These are phyloP conservation scores for Panagrolaimus sp. DNA, from an alignment of 1,140 invertebrate species.

Conservation along the genomic window DNA sequence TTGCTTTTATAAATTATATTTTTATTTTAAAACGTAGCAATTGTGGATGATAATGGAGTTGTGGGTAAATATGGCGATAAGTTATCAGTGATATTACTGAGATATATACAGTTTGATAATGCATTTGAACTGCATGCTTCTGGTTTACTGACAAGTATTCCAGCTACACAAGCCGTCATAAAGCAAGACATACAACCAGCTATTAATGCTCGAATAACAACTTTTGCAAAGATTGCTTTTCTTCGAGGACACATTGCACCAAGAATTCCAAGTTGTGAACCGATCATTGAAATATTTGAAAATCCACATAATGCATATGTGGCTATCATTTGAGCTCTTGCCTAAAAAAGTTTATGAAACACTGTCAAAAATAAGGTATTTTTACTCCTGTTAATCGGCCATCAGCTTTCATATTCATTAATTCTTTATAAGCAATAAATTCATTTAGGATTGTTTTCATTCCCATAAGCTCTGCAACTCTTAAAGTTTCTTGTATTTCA, in stretches of 20 bases:
- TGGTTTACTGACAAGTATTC: slow-evolving; percentile 8
- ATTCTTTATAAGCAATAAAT: slow-evolving; percentile 76
- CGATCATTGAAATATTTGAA: slow-evolving; percentile 80
- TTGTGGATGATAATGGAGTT: slow-evolving; percentile 1
- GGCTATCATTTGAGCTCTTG: slow-evolving; percentile 71
- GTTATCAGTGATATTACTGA: slow-evolving; percentile 11
- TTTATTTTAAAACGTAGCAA: neutral
- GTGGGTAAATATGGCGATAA: neutral
- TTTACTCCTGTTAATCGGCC: slow-evolving; percentile 56
- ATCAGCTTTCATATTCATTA: slow-evolving; percentile 65
- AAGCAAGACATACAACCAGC: slow-evolving; percentile 46
- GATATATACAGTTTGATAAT: neutral
- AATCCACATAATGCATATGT: slow-evolving; percentile 91
- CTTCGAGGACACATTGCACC: slow-evolving; percentile 40
- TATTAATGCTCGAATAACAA: slow-evolving; percentile 41
- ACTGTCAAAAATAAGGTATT: slow-evolving; percentile 62
- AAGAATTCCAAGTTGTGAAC: slow-evolving; percentile 60
- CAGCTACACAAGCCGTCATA: slow-evolving; percentile 46
- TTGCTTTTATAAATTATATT: neutral
- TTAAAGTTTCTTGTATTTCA: slow-evolving; percentile 44
- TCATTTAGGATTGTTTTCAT: slow-evolving; percentile 84
- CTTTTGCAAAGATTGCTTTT: slow-evolving; percentile 37
- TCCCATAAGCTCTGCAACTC: slow-evolving; percentile 74
- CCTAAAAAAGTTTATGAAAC: neutral
- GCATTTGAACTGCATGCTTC: neutral